Percentiles rank a stretch among this genome's conserved stretches.
These are phyloP conservation scores for Pogonomyrmex californicus DNA, from an alignment of 1,140 invertebrate genomes.

Conservation along the genomic window DNA sequence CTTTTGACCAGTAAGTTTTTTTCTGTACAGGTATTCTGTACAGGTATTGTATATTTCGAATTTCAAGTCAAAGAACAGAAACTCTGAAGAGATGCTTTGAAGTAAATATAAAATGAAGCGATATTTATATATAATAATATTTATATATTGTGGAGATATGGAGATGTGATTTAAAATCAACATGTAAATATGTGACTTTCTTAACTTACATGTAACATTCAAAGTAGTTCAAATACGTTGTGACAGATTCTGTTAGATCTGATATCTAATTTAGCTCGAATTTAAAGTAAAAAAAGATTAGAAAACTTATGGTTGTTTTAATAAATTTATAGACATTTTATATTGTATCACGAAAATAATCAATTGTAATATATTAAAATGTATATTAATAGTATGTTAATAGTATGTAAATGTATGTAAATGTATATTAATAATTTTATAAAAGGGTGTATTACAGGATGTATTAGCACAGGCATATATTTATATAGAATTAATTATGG, in stretches of 20 bases:
- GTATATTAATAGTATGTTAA: conserved; percentile 30
- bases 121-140: conserved; percentile 52
- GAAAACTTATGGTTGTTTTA: conserved; percentile 53
- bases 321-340: conserved; percentile 52
- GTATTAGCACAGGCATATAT: conserved; percentile 23
- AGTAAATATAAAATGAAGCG: conserved; percentile 27
- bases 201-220: conserved; percentile 40
- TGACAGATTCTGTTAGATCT: conserved; percentile 66
- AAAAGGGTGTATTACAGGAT: no score
- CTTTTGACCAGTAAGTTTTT: conserved; percentile 59
- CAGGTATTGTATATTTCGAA: neutral
- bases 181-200: conserved; percentile 66
- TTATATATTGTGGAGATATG: neutral
- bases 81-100: conserved; percentile 28
- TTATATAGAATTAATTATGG: conserved; percentile 54
- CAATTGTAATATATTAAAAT: conserved; percentile 40
- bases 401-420: neutral
- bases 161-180: conserved; percentile 61
- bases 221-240: conserved; percentile 67
- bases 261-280: conserved; percentile 65
- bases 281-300: conserved; percentile 40
- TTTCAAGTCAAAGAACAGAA: conserved; percentile 64
- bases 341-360: conserved; percentile 51
- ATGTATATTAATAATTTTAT: conserved; percentile 7
- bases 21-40: conserved; percentile 51